Conservation (phyloP, 2,797 vertebrate genomes). For the Zalophus californianus region DNA sequence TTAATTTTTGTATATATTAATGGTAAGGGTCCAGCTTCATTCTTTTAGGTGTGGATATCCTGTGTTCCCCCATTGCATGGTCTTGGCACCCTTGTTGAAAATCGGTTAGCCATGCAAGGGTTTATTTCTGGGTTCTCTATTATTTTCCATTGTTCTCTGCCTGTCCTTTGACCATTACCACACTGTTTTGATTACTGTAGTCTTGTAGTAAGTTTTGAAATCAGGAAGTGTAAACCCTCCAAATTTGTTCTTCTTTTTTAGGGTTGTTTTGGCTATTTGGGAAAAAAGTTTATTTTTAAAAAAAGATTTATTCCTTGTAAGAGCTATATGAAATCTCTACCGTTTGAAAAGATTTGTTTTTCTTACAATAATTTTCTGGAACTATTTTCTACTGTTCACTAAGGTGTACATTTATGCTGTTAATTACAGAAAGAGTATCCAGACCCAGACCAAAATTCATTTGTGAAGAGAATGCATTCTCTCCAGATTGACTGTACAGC, state of each 20-base stretch:
- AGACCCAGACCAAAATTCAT: constrained; percentile 87
- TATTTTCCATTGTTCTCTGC: background rate
- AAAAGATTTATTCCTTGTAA: constrained; percentile 9
- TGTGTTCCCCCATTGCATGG: background rate
- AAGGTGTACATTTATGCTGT: constrained; percentile 33
- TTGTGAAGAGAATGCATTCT: constrained; percentile 91
- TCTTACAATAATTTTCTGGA: constrained; percentile 10
- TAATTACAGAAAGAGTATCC: constrained; percentile 87
- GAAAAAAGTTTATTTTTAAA: background rate
- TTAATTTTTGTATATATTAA: constrained; percentile 10
- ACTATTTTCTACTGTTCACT: constrained; percentile 47
- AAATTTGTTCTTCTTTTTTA: constrained; percentile 49
- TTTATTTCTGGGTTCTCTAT: background rate
- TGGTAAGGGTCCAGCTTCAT: background rate
- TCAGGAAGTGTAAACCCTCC: constrained; percentile 15
- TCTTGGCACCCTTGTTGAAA: background rate
- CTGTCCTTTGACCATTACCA: background rate
- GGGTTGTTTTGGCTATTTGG: background rate
- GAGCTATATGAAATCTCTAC: constrained; percentile 39
- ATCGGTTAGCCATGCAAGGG: background rate
- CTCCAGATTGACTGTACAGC: constrained; percentile 88
- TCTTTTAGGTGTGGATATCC: background rate
- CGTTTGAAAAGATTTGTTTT: constrained; percentile 41
- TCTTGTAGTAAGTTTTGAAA: constrained; percentile 52
- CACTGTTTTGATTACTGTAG: background rate